Conservation (phyloP, 2,888 invertebrate genomes). For the Andrena dorsata region DNA sequence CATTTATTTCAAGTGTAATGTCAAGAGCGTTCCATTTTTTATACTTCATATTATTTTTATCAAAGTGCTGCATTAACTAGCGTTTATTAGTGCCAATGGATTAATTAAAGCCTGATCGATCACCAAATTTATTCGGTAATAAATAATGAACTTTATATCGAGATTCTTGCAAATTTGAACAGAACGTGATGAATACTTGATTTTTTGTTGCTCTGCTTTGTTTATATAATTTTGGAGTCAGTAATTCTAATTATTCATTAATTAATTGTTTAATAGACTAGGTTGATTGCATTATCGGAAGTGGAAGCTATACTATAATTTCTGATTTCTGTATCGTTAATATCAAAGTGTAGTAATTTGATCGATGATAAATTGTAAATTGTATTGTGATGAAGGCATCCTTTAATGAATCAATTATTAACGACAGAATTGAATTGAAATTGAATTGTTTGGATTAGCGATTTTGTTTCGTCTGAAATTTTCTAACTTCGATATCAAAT, state of each 20-base stretch:
- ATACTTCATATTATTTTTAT: neutral
- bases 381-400: neutral
- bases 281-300: too few species aligned
- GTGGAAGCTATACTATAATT: too few species aligned
- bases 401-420: neutral
- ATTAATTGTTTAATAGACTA: too few species aligned
- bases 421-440: neutral
- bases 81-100: neutral
- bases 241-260: too few species aligned
- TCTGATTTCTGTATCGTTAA: too few species aligned
- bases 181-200: neutral
- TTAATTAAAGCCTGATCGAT: neutral
- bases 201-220: too few species aligned
- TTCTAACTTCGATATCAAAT: neutral
- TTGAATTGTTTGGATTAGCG: neutral
- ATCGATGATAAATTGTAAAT: too few species aligned
- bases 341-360: too few species aligned
- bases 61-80: neutral
- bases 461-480: neutral
- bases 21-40: neutral
- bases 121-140: neutral
- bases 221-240: too few species aligned
- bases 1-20: neutral
- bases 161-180: neutral
- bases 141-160: neutral